These are phyloP conservation scores for Micrastur ruficollis DNA, from an alignment of 2,797 vertebrate genomes.

Conservation along the genomic window DNA sequence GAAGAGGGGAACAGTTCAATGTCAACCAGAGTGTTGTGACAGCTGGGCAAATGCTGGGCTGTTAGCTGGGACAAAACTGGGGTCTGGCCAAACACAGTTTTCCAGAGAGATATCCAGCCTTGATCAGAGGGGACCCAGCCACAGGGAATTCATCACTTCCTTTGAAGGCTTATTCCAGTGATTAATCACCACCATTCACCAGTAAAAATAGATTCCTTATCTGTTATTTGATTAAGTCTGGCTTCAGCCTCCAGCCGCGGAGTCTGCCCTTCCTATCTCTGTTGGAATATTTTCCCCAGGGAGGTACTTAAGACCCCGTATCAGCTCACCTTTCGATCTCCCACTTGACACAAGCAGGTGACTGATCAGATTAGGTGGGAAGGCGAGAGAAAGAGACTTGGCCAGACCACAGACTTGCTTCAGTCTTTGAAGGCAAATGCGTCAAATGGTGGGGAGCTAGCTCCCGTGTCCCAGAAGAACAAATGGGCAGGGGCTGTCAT, in stretches of 20 bases:
- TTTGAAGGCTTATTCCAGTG: background rate
- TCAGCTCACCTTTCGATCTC: background rate
- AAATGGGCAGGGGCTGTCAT: background rate
- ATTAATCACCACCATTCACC: background rate
- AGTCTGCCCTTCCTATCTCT: background rate
- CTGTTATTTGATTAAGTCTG: background rate
- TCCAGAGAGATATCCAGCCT: background rate
- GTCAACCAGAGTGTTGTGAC: accelerated
- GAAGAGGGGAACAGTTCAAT: background rate
- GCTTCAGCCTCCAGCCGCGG: background rate
- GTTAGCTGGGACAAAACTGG: background rate
- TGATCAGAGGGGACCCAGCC: background rate
- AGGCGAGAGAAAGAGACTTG: background rate
- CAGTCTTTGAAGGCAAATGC: background rate
- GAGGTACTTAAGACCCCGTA: background rate
- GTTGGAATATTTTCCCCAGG: background rate
- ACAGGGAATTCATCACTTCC: background rate
- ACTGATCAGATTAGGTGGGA: background rate
- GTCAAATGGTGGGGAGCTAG: background rate
- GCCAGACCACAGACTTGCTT: background rate
- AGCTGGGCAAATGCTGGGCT: background rate
- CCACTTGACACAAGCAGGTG: background rate
- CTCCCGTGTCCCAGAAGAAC: background rate
- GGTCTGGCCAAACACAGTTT: background rate
- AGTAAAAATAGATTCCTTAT: background rate